Conservation (phyloP, 1,140 invertebrate genomes). For the Cydia pomonella region DNA sequence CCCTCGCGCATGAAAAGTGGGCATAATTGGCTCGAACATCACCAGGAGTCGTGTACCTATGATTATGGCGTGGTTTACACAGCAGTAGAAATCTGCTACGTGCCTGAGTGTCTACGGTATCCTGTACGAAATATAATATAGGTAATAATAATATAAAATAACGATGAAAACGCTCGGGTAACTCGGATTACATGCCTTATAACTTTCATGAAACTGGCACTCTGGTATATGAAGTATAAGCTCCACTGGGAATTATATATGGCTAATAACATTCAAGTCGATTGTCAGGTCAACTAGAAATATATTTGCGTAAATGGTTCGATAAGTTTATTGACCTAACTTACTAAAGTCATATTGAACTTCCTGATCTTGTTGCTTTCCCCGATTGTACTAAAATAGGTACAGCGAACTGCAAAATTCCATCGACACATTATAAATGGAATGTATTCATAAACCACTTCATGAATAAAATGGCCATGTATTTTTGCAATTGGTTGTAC, state of each 20-base stretch:
- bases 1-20: background rate
- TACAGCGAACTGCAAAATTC: too few relatives aligned
- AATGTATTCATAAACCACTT: too few relatives aligned
- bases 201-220: constrained; percentile 9
- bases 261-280: background rate
- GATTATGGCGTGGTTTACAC: constrained; percentile 1
- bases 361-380: background rate
- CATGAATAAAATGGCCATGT: too few relatives aligned
- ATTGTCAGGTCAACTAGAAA: background rate
- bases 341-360: background rate
- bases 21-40: background rate
- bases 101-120: background rate
- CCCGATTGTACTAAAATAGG: background rate
- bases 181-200: background rate
- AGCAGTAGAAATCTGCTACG: constrained; percentile 1
- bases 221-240: background rate
- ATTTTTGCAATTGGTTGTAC: too few relatives aligned
- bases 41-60: background rate
- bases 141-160: background rate
- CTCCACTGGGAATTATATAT: background rate
- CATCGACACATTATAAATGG: too few relatives aligned
- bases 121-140: background rate
- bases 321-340: background rate
- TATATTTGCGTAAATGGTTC: background rate
- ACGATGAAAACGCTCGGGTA: background rate